Base-by-base conservation (phyloP, 2,888 invertebrate genomes). In the Scaptomyza flava region DNA sequence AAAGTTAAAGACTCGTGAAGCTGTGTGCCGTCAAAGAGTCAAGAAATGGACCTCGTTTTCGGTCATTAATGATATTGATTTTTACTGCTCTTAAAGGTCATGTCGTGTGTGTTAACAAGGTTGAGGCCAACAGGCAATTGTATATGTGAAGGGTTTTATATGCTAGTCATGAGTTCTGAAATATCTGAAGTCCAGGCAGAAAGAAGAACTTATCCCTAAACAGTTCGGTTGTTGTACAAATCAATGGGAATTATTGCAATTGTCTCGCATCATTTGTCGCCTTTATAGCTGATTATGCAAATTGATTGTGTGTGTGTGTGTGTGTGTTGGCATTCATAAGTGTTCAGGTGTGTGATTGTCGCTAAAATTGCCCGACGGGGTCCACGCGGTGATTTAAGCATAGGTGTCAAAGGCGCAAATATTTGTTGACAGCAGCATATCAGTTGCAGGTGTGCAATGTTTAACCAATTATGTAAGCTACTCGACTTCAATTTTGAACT, bases 371-470 rank as follows among this genome's bases (percentile, higher is more conserved):
- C 59, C 83, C 68, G 47, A 42, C 53, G 60, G 69, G 69, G 30
- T 43, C 30, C 58, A 53, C 60, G 12, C 50, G 17, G 50, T 69
- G 53, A 80, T 72, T 79, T 69, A 41, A 56, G 38, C 17, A 51
- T 66, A 69, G 80, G 72, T 77, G 78, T 80, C 63, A 61, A 68
- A 79, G 77, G 59, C 62, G 79, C 80, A 79, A 79, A 82, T 79
- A 77, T 79, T 82, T 80, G 80, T 82, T 79, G 73, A 77, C 80
- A 82, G 68, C 54, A 68, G 57, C 69, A 34, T 46, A 68, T 72
- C 69, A 64, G 30, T 36, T 47, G 38, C 69, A 68, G 68, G 75
- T 58, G 60, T 68, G 63, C 63, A 42, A 63, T 57, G 68, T 57
- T 56, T 54, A 54, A 64, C 42, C 54, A 45, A 38, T 50, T 50